These are phyloP conservation scores for Taxidea taxus DNA, from an alignment of 2,113 vertebrate species.

Conservation along the genomic window DNA sequence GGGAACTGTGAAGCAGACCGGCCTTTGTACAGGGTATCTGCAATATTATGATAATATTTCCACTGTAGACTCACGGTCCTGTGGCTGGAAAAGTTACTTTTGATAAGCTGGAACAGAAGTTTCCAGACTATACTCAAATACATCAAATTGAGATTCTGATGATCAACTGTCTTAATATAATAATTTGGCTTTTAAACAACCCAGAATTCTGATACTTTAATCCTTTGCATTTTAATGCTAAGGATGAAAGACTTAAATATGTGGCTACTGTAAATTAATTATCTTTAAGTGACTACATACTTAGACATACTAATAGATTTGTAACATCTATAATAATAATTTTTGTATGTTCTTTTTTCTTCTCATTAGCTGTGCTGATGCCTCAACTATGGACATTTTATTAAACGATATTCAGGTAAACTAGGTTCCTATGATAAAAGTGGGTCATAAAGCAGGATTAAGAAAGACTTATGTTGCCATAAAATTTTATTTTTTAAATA, in stretches of 20 bases:
- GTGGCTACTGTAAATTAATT: background rate
- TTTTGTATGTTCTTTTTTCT: background rate
- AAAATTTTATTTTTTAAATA: background rate
- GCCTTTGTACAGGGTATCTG: background rate
- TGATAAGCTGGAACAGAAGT: background rate
- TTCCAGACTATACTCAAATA: background rate
- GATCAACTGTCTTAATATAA: background rate
- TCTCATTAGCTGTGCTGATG: background rate
- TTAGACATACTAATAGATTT: background rate
- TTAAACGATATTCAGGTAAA: background rate
- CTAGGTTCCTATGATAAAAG: background rate
- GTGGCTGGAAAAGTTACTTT: background rate
- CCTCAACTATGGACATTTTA: background rate
- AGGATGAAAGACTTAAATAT: background rate
- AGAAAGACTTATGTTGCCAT: background rate
- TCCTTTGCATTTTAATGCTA: background rate
- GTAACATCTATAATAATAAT: background rate
- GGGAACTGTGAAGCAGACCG: background rate
- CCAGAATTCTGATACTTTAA: background rate
- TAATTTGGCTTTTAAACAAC: background rate
- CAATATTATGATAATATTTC: background rate
- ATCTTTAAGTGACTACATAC: background rate
- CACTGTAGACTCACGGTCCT: background rate
- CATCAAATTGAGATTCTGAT: background rate
- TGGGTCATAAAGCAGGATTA: background rate